A percentile compares a stretch with the other conserved stretches of the same genome.
Evolutionary conservation across 2,113 vertebrate species (phyloP).

Genomic region (Laticauda laticaudata): DNA sequence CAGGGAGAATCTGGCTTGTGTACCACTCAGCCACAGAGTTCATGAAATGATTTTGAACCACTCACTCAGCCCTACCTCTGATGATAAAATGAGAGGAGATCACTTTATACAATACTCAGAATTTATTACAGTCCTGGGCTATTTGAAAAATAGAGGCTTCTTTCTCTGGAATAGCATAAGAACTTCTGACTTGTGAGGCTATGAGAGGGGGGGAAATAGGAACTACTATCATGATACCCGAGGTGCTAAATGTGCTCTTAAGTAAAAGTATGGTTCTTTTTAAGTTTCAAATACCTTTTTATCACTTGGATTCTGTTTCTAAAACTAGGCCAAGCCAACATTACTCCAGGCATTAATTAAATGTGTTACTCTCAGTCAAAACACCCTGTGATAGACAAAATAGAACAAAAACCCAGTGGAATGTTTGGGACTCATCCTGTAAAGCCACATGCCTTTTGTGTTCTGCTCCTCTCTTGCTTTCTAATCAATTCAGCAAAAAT

Average conservation of each 20-base stretch:
- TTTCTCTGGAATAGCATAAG: not conserved
- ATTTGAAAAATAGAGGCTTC: not conserved
- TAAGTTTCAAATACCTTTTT: not conserved
- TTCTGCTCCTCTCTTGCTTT: constrained; percentile 35
- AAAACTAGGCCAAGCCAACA: not conserved
- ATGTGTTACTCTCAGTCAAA: not conserved
- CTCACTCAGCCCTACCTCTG: not conserved
- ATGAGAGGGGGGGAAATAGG: not conserved
- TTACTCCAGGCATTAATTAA: constrained; percentile 16
- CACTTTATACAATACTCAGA: not conserved
- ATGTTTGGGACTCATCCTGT: constrained; percentile 38
- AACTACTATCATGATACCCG: not conserved
- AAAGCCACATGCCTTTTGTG: constrained; percentile 45
- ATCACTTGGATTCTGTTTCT: not conserved
- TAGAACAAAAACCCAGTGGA: constrained; percentile 35
- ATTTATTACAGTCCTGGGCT: not conserved
- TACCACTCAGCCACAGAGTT: not conserved
- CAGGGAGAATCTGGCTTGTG: not conserved
- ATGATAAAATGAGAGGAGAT: not conserved
- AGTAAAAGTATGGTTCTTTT: not conserved
- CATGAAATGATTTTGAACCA: not conserved
- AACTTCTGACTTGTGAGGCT: not conserved
- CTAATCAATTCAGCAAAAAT: constrained; percentile 52
- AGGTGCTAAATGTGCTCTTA: not conserved
- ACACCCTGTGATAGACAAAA: constrained; percentile 29